Evolutionary conservation across 2,113 vertebrate species (phyloP), one percentile per base, ranked within the genome.

Genomic region (Sminthopsis crassicaudata): DNA sequence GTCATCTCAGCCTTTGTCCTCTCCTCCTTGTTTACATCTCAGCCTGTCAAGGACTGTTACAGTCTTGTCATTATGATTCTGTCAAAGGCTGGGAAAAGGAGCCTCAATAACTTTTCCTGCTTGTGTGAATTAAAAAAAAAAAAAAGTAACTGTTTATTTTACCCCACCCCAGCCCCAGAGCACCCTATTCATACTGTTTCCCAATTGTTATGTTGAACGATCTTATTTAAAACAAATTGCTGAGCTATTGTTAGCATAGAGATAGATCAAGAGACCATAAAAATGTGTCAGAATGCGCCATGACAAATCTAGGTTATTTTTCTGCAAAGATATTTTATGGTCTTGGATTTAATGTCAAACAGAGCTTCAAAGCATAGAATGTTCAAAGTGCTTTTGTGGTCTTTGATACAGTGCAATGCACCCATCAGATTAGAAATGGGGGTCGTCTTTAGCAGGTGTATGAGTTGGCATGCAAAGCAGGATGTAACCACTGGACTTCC

Each of bases 191-290:
- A 95, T 97, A 96, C 67, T 90, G 95, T 84, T 94, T 26, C 89
- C 89, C 48, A 51, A 50, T 51, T 90, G 84, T 90, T 50, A 91
- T 95, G 94, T 55, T 51, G 96, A 94, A 89, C 91, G 91, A 76
- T 95, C 97, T 91, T 84, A 90, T 90, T 97, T 93, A 95, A 93
- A 92, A 84, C 25, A 91, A 92, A 95, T 30, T 0, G 2, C 90
- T 91, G 67, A 96, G 94, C 95, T 92, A 92, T 92, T 97, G 97
- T 95, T 93, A 92, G 95, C 97, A 91, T 36, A 7, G 90, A 90
- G 93, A 89, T 23, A 94, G 97, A 96, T 97, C 96, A 94, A 97
- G 96, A 90, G 93, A 91, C 95, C 50, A 24, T 2, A 54, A 90
- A 48, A 0, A 46, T 3, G 0, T 5, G 8, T 95, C 46, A 27